Evolutionary conservation across 2,888 invertebrate species (phyloP), one percentile per base, ranked within the genome.

Genomic region (Pollenia amentaria): DNA sequence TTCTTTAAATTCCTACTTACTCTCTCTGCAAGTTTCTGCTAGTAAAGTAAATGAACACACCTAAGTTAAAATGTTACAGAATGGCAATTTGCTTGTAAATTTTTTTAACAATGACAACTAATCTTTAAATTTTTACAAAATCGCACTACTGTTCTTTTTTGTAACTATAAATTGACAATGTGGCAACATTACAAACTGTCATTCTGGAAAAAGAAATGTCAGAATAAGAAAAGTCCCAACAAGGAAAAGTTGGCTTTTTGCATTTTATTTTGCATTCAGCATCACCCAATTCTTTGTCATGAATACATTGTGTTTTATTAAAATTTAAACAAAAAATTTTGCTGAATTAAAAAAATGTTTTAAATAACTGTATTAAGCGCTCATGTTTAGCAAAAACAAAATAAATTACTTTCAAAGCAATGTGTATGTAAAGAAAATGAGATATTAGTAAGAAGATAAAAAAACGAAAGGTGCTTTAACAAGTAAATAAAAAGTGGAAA

Each of bases 231-330:
- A 73, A 60, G 29, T 29, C 1, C 18, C 51, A 57, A 62, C 2
- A 62, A 78, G 16, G 10, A 11, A 64, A 76, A 70, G 55, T 75
- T 21, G 69, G 69, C 80, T 84, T 64, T 64, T 67, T 29, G 69
- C 40, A 48, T 69, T 84, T 40, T 11, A n/a, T 42, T 70, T 53
- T 64, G 42, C 4, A 11, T 67, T 70, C 70, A 76, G 76, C 64
- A 85, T 80, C 80, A 38, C 10, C n/a, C 18, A n/a, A 55, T 42
- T 75, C 3, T 55, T 21, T 75, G n/a, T 16, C 29, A 12, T 14
- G 2, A 42, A 48, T 42, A 64, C 2, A 21, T 40, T 10, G 10
- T 10, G 10, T 21, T 69, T 64, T 72, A 64, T 48, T 44, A 78
- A 48, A 78, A 16, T 11, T 38, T 11, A 16, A 70, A 70, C 1